Evolutionary conservation across 2,797 vertebrate genomes (phyloP).

Genomic region (Sardinella longiceps): DNA sequence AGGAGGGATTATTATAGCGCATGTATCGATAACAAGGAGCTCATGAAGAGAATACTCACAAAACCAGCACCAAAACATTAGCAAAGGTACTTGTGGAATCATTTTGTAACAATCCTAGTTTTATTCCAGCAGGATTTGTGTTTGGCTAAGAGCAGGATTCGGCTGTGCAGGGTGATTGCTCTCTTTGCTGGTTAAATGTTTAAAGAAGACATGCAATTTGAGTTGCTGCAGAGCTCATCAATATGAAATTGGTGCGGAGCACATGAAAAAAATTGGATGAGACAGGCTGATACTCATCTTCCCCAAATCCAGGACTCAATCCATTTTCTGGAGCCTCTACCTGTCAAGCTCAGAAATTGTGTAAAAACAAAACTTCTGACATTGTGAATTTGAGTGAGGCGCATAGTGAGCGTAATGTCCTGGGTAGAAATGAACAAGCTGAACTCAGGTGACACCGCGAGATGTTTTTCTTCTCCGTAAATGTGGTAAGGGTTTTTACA

Average conservation of each 20-base stretch:
- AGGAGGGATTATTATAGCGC: too few species aligned
- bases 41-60: background rate
- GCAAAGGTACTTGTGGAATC: conserved; percentile 61
- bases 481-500: conserved; percentile 12
- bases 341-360: conserved; percentile 59
- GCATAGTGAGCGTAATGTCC: conserved; percentile 45
- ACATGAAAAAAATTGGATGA: conserved; percentile 54
- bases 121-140: conserved; percentile 72
- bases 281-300: conserved; percentile 64
- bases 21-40: too few species aligned
- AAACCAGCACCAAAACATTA: background rate
- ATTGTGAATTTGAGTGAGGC: conserved; percentile 55
- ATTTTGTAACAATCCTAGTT: conserved; percentile 67
- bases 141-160: conserved; percentile 75
- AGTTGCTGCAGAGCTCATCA: conserved; percentile 80
- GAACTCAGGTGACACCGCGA: background rate
- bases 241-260: conserved; percentile 78
- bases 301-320: conserved; percentile 64
- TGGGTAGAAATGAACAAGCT: conserved; percentile 24
- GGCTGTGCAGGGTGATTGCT: conserved; percentile 77
- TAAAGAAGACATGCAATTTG: conserved; percentile 80
- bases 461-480: background rate
- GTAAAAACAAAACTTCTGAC: conserved; percentile 58
- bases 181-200: conserved; percentile 78
- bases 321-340: conserved; percentile 64